Conservation (phyloP, 2,113 vertebrate species). For the Upupa epops region DNA sequence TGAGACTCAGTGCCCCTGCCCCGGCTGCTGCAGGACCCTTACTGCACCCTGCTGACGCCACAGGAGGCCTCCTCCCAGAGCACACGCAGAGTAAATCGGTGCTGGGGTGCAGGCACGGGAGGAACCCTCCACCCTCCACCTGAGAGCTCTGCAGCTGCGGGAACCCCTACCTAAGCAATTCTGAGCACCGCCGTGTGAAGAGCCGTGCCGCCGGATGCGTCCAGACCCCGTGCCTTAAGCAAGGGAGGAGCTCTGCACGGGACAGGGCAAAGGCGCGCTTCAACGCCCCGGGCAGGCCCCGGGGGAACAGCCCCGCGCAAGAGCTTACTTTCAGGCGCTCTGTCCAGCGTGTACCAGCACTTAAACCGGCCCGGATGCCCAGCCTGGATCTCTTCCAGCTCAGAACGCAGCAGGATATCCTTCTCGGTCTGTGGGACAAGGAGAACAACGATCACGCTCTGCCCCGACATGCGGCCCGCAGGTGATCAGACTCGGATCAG, state of each 20-base stretch:
- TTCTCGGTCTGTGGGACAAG: constrained; percentile 82
- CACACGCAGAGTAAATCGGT: too few species aligned
- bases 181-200: neutral
- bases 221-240: neutral
- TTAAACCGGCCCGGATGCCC: constrained; percentile 84
- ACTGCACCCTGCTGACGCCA: too few species aligned
- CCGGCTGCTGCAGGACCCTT: too few species aligned
- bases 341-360: constrained; percentile 94
- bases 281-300: too few species aligned
- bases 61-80: too few species aligned
- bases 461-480: neutral
- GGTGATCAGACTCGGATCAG: neutral
- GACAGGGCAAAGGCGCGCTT: too few species aligned
- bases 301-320: too few species aligned
- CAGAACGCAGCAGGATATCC: constrained; percentile 88
- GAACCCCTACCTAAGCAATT: neutral
- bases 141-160: neutral
- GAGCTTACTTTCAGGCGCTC: constrained; percentile 82
- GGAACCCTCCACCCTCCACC: neutral
- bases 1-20: too few species aligned
- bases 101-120: neutral
- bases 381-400: constrained; percentile 89
- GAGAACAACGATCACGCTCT: neutral
- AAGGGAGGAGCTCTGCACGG: neutral
- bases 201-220: neutral